These are phyloP conservation scores for Thomomys bottae DNA, from an alignment of 2,113 vertebrate species.

Conservation along the genomic window DNA sequence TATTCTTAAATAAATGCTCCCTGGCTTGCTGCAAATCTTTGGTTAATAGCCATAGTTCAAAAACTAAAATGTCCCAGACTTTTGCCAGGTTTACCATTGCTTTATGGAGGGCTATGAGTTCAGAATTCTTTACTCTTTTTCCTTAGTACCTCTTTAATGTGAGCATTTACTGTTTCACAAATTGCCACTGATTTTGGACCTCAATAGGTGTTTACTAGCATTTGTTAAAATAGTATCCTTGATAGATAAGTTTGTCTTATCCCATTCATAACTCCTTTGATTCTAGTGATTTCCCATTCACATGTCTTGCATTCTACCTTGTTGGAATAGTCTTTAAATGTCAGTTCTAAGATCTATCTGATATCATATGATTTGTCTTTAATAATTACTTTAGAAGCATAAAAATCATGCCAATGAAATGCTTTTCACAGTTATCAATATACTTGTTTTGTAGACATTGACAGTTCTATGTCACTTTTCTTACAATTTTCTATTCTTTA, in stretches of 20 bases:
- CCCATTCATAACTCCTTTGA: not conserved
- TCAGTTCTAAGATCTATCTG: not conserved
- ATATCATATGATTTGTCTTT: not conserved
- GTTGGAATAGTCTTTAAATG: not conserved
- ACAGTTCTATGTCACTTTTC: not conserved
- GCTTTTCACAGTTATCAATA: not conserved
- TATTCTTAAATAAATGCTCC: not conserved
- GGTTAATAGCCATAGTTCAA: not conserved
- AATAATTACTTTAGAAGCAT: not conserved
- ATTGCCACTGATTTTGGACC: not conserved
- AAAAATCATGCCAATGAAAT: not conserved
- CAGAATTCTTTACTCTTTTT: not conserved
- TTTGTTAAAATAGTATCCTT: not conserved
- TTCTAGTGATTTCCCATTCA: not conserved
- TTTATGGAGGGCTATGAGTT: not conserved
- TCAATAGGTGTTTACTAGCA: not conserved
- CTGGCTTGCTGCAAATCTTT: not conserved
- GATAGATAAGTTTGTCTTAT: not conserved
- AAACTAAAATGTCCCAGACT: not conserved
- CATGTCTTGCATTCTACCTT: not conserved
- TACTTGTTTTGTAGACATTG: not conserved
- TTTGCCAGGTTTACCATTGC: not conserved
- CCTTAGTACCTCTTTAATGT: not conserved
- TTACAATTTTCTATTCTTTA: not conserved
- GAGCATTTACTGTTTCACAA: not conserved